These are phyloP conservation scores for Melipona bicolor DNA, from an alignment of 2,888 invertebrate species.

Conservation along the genomic window DNA sequence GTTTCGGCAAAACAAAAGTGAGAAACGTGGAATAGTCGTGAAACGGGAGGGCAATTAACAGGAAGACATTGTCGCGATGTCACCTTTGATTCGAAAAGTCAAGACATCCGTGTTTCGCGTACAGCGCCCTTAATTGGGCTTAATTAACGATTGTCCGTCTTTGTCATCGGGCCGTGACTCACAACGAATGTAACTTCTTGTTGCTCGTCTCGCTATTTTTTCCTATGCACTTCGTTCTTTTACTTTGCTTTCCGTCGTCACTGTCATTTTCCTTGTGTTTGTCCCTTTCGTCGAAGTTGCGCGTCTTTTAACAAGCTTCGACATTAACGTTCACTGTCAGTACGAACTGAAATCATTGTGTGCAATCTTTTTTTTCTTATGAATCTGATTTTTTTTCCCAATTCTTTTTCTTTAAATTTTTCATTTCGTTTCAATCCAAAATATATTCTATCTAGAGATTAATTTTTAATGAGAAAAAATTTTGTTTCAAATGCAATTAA, in stretches of 20 bases:
- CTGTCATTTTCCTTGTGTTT: not conserved
- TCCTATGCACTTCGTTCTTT: constrained; percentile 1
- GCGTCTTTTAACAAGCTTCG: not conserved
- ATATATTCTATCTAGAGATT: too few species aligned
- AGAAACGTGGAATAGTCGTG: not conserved
- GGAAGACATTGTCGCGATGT: constrained; percentile 47
- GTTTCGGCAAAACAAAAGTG: too few species aligned
- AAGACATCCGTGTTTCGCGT: constrained; percentile 69
- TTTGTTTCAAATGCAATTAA: too few species aligned
- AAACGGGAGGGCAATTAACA: constrained; percentile 18
- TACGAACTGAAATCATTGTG: too few species aligned
- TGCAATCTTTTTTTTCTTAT: too few species aligned
- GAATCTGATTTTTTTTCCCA: too few species aligned
- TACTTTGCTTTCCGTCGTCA: not conserved
- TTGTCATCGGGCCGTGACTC: constrained; percentile 73
- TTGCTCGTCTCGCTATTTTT: constrained; percentile 29
- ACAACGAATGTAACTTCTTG: constrained; percentile 49
- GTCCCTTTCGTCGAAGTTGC: not conserved
- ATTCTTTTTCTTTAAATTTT: too few species aligned
- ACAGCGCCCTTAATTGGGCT: constrained; percentile 77
- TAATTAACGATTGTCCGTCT: constrained; percentile 76
- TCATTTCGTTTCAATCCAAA: too few species aligned
- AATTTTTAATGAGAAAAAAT: too few species aligned
- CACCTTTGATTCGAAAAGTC: constrained; percentile 54
- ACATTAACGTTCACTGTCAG: not conserved